phyloP scores from a whole-genome alignment of 2,113 vertebrate species.

The Hydrochoerus hydrochaeris region DNA sequence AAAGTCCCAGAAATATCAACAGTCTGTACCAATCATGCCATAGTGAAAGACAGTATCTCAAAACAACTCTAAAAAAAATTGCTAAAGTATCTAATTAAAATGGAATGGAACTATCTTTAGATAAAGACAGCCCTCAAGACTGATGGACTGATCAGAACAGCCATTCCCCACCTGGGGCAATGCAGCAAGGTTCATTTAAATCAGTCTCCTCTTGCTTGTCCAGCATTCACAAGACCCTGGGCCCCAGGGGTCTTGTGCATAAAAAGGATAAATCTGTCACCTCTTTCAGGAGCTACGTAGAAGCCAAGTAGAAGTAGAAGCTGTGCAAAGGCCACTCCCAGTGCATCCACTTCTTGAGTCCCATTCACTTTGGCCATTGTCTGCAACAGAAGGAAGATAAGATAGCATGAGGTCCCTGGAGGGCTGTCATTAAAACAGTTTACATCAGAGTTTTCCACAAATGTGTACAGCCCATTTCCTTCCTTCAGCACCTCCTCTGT shows the following conservation, averaged over 20 bases:
- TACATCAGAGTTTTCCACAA: neutral
- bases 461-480: neutral
- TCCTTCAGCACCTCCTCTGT: neutral
- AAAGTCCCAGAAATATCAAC: neutral
- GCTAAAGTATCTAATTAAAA: constrained; percentile 11
- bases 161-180: neutral
- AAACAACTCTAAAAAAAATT: neutral
- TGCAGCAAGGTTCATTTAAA: neutral
- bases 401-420: neutral
- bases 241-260: neutral
- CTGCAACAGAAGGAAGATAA: neutral
- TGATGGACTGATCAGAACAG: neutral
- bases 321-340: neutral
- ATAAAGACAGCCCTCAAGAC: neutral
- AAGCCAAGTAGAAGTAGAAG: neutral
- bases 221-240: neutral
- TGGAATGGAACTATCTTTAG: neutral
- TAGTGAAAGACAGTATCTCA: neutral
- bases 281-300: neutral
- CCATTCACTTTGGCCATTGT: neutral
- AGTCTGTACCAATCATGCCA: neutral
- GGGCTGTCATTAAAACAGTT: neutral
- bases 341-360: neutral
- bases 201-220: neutral
- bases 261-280: neutral